phyloP scores from a whole-genome alignment of 2,797 vertebrate species.

The Gymnodraco acuticeps region DNA sequence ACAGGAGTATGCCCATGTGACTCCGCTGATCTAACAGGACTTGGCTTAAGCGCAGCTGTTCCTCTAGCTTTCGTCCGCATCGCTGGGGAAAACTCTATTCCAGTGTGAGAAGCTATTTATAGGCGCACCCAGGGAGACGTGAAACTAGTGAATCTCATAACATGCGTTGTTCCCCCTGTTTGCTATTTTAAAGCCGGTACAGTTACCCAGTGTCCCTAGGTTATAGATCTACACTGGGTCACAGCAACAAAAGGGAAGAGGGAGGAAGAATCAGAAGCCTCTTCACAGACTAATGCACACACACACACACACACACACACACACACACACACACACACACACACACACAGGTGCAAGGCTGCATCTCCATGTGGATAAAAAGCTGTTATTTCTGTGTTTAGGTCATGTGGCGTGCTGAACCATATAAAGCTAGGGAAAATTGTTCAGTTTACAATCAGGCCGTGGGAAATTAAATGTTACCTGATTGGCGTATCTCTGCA shows the following conservation, averaged over 20 bases:
- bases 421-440: constrained; percentile 37
- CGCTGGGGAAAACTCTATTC: constrained; percentile 85
- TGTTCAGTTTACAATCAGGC: constrained; percentile 9
- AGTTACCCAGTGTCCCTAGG: constrained; percentile 77
- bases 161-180: constrained; percentile 67
- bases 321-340: background rate
- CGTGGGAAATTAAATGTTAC: constrained; percentile 13
- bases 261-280: constrained; percentile 13
- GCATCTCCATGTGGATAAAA: constrained; percentile 45
- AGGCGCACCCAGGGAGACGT: constrained; percentile 76
- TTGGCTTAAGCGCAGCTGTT: constrained; percentile 87
- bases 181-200: constrained; percentile 80
- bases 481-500: background rate
- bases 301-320: constrained; percentile 9
- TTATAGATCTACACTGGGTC: constrained; percentile 68
- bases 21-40: constrained; percentile 79
- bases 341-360: constrained; percentile 27
- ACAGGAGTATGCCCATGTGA: constrained; percentile 68
- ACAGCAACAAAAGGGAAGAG: constrained; percentile 39
- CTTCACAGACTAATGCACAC: background rate
- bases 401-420: constrained; percentile 37
- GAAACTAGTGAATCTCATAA: constrained; percentile 78
- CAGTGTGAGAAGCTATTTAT: constrained; percentile 82
- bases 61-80: constrained; percentile 78
- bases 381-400: constrained; percentile 43